Percentiles rank a stretch among this genome's conserved stretches.
phyloP scores from a whole-genome alignment of 2,113 vertebrate species.

The Tupaia chinensis region DNA sequence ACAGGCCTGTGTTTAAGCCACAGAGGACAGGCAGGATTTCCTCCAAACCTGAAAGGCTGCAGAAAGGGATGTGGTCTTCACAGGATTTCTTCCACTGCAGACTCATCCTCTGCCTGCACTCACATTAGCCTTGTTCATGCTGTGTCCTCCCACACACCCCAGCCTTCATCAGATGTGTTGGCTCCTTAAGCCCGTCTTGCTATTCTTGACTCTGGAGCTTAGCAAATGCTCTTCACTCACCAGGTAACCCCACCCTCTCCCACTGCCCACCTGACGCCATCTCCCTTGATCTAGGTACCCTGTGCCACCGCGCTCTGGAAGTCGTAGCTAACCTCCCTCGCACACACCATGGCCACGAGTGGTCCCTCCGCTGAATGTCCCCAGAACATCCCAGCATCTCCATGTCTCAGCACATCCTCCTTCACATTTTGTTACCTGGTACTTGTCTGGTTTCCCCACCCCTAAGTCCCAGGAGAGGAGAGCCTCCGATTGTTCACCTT shows the following conservation, averaged over 20 bases:
- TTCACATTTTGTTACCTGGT: neutral
- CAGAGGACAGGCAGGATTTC: neutral
- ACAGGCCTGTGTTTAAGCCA: neutral
- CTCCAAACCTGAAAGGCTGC: neutral
- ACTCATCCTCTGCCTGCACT: neutral
- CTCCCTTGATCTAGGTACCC: neutral
- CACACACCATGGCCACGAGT: neutral
- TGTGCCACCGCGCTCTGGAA: neutral
- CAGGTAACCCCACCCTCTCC: neutral
- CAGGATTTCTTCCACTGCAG: neutral
- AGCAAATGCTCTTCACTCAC: neutral
- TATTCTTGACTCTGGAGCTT: neutral
- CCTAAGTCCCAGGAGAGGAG: neutral
- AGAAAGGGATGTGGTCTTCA: neutral
- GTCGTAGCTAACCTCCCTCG: neutral
- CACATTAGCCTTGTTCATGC: neutral
- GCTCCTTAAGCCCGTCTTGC: neutral
- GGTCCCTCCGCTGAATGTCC: accelerated
- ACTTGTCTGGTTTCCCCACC: neutral
- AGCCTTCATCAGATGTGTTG: neutral
- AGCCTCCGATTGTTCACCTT: neutral
- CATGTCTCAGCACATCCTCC: neutral
- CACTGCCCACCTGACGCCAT: no score
- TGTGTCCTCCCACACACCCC: neutral
- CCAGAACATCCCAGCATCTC: neutral